phyloP scores from a whole-genome alignment of 2,888 invertebrate genomes.

The Ischnura elegans region DNA sequence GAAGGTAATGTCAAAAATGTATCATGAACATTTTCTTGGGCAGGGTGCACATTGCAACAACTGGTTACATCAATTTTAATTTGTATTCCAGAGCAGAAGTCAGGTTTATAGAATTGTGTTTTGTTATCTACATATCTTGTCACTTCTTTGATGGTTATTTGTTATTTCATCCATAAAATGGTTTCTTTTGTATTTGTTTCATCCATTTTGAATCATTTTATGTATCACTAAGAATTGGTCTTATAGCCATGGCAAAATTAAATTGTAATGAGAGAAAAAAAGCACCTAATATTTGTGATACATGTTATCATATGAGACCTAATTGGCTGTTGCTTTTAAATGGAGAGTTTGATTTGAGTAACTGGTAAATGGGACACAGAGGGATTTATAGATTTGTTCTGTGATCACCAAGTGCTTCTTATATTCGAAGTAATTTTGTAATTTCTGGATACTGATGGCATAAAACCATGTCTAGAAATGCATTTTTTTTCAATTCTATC shows the following conservation, averaged over 20 bases:
- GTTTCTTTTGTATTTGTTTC: background rate
- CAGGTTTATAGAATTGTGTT: background rate
- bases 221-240: background rate
- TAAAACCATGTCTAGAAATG: background rate
- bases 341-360: background rate
- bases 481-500: background rate
- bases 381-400: background rate
- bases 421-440: background rate
- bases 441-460: background rate
- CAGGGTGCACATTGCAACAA: slow-evolving; percentile 39
- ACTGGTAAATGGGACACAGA: background rate
- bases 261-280: background rate
- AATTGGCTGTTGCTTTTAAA: background rate
- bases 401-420: slow-evolving; percentile 22
- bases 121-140: background rate
- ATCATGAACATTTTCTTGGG: slow-evolving; percentile 2
- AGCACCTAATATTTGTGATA: background rate
- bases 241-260: background rate
- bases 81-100: background rate
- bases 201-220: background rate
- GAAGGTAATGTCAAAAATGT: slow-evolving; percentile 48
- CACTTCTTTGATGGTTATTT: background rate
- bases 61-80: background rate
- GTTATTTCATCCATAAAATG: background rate
- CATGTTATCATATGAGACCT: background rate